Conservation (phyloP, 2,888 invertebrate genomes). For the Cryptocephalus moraei region DNA sequence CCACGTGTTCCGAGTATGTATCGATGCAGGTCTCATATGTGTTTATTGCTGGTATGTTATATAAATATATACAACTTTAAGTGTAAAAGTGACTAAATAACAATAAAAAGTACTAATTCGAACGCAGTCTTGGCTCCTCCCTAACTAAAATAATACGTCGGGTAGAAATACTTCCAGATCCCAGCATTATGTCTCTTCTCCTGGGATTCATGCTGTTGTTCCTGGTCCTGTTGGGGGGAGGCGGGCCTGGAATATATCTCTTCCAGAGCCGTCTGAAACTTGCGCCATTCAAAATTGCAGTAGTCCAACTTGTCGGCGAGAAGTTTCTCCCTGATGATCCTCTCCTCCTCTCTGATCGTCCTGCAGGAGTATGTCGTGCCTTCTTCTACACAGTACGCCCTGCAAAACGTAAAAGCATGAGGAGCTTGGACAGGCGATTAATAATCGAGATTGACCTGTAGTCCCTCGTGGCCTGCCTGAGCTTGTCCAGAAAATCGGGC, state of each 20-base stretch:
- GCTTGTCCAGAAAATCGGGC: constrained; percentile 62
- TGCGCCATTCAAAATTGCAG: constrained; percentile 14
- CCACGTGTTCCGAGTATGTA: too few species aligned
- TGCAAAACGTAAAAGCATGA: constrained; percentile 55
- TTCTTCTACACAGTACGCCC: constrained; percentile 36
- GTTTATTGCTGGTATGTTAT: too few species aligned
- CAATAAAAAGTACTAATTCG: too few species aligned
- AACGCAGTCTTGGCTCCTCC: neutral
- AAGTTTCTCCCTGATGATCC: constrained; percentile 12
- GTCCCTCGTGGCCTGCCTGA: constrained; percentile 57
- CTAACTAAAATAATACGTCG: constrained; percentile 43
- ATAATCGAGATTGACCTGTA: constrained; percentile 54
- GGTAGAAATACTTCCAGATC: constrained; percentile 50
- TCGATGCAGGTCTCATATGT: too few species aligned
- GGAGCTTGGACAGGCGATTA: constrained; percentile 59
- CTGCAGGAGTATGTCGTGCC: constrained; percentile 21
- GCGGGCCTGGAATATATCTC: too few species aligned
- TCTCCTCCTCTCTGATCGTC: constrained; percentile 14
- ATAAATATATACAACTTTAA: too few species aligned
- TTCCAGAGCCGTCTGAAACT: too few species aligned
- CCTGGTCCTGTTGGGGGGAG: too few species aligned
- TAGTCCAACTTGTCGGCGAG: constrained; percentile 19
- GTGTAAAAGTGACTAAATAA: too few species aligned
- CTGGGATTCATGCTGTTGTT: too few species aligned
- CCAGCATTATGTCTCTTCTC: constrained; percentile 15